A percentile compares a stretch with the other conserved stretches of the same genome.
phyloP scores from a whole-genome alignment of 2,797 vertebrate species.

The Leptatherina wallacei region DNA sequence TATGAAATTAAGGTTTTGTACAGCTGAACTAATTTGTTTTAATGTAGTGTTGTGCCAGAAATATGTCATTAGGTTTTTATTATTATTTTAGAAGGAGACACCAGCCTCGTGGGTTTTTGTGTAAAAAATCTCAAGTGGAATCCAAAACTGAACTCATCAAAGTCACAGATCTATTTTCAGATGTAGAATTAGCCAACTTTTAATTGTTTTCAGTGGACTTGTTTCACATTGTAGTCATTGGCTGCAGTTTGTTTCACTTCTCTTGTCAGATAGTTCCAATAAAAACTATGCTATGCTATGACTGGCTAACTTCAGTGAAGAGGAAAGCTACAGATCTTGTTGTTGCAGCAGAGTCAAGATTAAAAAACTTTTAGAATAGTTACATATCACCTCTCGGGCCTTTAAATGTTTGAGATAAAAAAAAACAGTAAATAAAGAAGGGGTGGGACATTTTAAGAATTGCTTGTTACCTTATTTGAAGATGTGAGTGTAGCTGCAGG shows the following conservation, averaged over 20 bases:
- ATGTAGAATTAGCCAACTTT: slow-evolving; percentile 30
- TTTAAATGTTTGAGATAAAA: slow-evolving; percentile 1
- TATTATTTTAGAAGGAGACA: slow-evolving; percentile 40
- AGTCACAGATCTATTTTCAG: slow-evolving; percentile 44
- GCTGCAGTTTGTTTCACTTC: slow-evolving; percentile 18
- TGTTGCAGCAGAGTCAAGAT: slow-evolving; percentile 30
- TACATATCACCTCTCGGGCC: background rate
- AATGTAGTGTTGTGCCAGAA: slow-evolving; percentile 12
- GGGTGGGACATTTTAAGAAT: background rate
- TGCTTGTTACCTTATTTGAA: slow-evolving; percentile 33
- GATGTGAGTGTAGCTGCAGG: slow-evolving; percentile 10
- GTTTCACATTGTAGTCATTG: slow-evolving; percentile 32
- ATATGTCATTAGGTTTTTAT: slow-evolving; percentile 40
- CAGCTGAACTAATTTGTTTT: slow-evolving; percentile 34
- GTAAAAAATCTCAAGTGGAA: slow-evolving; percentile 34
- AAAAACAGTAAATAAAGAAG: background rate
- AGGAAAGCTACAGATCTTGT: slow-evolving; percentile 48
- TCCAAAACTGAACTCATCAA: slow-evolving; percentile 39
- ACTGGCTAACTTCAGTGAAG: slow-evolving; percentile 60
- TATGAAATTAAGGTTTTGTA: slow-evolving; percentile 2
- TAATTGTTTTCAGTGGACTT: slow-evolving; percentile 49
- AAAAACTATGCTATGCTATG: slow-evolving; percentile 41
- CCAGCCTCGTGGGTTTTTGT: slow-evolving; percentile 29
- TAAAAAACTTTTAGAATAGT: slow-evolving; percentile 14
- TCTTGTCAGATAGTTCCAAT: slow-evolving; percentile 33